Conservation (phyloP, 2,888 invertebrate genomes). For the Eupithecia dodoneata region DNA sequence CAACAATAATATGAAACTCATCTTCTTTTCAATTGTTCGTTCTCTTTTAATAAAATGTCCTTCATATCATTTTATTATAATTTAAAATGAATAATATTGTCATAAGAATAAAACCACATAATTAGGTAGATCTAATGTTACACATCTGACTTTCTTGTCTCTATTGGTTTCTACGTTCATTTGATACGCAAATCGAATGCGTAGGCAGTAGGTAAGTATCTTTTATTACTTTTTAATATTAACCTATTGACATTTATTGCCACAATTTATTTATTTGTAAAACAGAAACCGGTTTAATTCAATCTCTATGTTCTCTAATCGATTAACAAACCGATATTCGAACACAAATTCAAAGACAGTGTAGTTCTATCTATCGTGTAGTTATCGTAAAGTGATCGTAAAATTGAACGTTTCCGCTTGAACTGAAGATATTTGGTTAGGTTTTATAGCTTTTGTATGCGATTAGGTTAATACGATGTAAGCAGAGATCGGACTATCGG, state of each 20-base stretch:
- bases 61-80: background rate
- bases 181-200: conserved; percentile 1
- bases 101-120: background rate
- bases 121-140: background rate
- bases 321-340: conserved; percentile 24
- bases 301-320: conserved; percentile 2
- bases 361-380: conserved; percentile 9
- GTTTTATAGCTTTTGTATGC: conserved; percentile 30
- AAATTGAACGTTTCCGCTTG: conserved; percentile 24
- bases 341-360: conserved; percentile 23
- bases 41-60: background rate
- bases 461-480: conserved; percentile 29
- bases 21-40: background rate
- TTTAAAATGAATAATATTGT: background rate
- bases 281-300: conserved; percentile 13
- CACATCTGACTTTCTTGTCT: conserved; percentile 11
- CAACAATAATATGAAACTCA: background rate
- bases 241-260: background rate
- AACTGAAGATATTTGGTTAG: conserved; percentile 22
- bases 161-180: conserved; percentile 11
- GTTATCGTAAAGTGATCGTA: conserved; percentile 25
- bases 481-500: conserved; percentile 16
- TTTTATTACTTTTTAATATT: conserved; percentile 14
- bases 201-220: conserved; percentile 3
- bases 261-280: conserved; percentile 10